Evolutionary conservation across 2,888 invertebrate species (phyloP).

Genomic region (Melipona beecheii): DNA sequence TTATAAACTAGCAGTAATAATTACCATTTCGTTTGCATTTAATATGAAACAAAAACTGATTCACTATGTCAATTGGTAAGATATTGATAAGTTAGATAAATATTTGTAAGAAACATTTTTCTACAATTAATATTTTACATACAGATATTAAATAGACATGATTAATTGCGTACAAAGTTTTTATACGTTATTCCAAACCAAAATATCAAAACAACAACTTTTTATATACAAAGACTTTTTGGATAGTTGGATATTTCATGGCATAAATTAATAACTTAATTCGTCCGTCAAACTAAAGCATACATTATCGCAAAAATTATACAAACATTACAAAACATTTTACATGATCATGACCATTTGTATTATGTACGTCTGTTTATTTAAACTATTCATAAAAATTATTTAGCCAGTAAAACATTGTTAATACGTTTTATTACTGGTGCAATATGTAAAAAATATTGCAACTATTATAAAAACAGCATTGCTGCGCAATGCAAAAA

Average conservation of each 20-base stretch:
- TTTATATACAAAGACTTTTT: slow-evolving; percentile 6
- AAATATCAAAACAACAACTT: slow-evolving; percentile 16
- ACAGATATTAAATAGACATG: slow-evolving; percentile 21
- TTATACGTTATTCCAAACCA: neutral
- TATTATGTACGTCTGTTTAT: slow-evolving; percentile 38
- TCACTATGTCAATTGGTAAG: slow-evolving; percentile 30
- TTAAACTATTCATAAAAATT: slow-evolving; percentile 37
- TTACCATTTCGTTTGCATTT: slow-evolving; percentile 1
- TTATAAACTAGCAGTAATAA: neutral
- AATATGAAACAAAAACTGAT: slow-evolving; percentile 13
- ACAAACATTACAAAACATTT: neutral
- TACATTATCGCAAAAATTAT: slow-evolving; percentile 1
- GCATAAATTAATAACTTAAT: slow-evolving; percentile 26
- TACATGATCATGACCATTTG: slow-evolving; percentile 10
- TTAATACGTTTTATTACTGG: slow-evolving; percentile 76
- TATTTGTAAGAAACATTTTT: slow-evolving; percentile 54
- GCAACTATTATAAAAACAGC: slow-evolving; percentile 77
- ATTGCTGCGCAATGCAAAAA: slow-evolving; percentile 78
- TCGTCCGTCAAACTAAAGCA: neutral
- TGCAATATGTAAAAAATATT: slow-evolving; percentile 74
- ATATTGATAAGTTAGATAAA: slow-evolving; percentile 39
- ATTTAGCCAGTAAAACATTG: slow-evolving; percentile 74
- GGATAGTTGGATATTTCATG: slow-evolving; percentile 2
- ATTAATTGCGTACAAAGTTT: slow-evolving; percentile 5
- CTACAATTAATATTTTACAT: slow-evolving; percentile 43